A percentile compares a stretch with the other conserved stretches of the same genome.
phyloP scores from a whole-genome alignment of 2,113 vertebrate genomes.

The Grammomys dolichurus region DNA sequence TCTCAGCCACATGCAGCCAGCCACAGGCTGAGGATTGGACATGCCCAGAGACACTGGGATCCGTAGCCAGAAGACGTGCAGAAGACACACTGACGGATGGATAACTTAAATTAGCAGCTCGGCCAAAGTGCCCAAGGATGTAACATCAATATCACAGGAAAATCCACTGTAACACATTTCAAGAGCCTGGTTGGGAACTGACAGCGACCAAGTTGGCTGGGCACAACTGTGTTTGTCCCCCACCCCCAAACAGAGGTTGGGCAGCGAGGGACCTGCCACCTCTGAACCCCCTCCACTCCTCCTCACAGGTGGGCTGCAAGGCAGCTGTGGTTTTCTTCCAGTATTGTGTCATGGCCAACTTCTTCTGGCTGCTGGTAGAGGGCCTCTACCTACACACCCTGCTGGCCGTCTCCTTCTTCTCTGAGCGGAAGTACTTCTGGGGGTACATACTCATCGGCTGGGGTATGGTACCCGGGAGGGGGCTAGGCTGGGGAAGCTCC shows the following conservation, averaged over 20 bases:
- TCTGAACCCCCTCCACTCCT: background rate
- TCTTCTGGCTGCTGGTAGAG: constrained; percentile 98
- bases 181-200: background rate
- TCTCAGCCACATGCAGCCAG: background rate
- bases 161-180: background rate
- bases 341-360: constrained; percentile 98
- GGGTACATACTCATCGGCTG: constrained; percentile 98
- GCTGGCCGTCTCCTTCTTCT: constrained; percentile 97
- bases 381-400: constrained; percentile 96
- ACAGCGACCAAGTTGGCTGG: background rate
- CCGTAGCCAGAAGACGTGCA: background rate
- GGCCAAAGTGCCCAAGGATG: background rate
- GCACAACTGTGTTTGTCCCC: background rate
- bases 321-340: constrained; percentile 96
- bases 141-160: background rate
- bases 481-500: background rate
- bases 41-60: background rate
- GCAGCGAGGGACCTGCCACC: no score
- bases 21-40: background rate
- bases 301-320: constrained; percentile 94
- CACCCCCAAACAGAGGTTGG: background rate
- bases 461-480: constrained; percentile 89
- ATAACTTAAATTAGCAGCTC: background rate
- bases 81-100: background rate
- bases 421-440: constrained; percentile 98